phyloP scores from a whole-genome alignment of 1,140 invertebrate genomes.

The Diploscapter pachys region DNA sequence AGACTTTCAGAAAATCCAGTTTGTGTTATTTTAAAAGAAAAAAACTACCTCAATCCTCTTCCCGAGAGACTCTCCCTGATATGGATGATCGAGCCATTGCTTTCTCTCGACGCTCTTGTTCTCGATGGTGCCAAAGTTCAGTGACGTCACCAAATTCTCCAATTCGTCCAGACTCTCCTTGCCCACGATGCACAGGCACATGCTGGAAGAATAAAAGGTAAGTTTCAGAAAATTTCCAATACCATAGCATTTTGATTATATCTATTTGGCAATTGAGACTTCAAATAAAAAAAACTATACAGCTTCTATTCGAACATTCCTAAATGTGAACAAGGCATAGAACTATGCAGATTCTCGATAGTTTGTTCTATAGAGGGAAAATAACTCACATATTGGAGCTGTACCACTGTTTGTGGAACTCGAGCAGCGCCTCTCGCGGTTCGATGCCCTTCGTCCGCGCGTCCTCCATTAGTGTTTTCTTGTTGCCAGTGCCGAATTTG shows the following conservation, averaged over 20 bases:
- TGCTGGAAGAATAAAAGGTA: constrained; percentile 24
- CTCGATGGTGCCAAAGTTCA: constrained; percentile 73
- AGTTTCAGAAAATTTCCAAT: not conserved
- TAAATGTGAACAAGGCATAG: no score
- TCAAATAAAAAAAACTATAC: no score
- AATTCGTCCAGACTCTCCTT: constrained; percentile 81
- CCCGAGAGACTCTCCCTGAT: constrained; percentile 35
- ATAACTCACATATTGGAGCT: constrained; percentile 73
- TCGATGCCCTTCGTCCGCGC: constrained; percentile 76
- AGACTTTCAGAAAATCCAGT: no score
- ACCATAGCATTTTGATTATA: no score
- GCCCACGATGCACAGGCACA: constrained; percentile 45
- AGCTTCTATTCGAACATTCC: no score
- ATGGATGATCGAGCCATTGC: constrained; percentile 20
- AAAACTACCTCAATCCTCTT: constrained; percentile 46
- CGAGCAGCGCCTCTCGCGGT: constrained; percentile 77
- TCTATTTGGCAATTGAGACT: no score
- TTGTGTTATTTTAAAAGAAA: not conserved
- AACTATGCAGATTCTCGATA: no score
- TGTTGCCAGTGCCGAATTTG: constrained; percentile 68
- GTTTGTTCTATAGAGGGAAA: not conserved
- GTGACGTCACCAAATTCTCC: constrained; percentile 72
- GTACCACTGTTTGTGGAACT: constrained; percentile 88
- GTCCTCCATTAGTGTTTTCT: constrained; percentile 73
- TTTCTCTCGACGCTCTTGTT: constrained; percentile 66